A percentile compares a stretch with the other conserved stretches of the same genome.
phyloP scores from a whole-genome alignment of 2,113 vertebrate genomes.

The Perca schrenkii region DNA sequence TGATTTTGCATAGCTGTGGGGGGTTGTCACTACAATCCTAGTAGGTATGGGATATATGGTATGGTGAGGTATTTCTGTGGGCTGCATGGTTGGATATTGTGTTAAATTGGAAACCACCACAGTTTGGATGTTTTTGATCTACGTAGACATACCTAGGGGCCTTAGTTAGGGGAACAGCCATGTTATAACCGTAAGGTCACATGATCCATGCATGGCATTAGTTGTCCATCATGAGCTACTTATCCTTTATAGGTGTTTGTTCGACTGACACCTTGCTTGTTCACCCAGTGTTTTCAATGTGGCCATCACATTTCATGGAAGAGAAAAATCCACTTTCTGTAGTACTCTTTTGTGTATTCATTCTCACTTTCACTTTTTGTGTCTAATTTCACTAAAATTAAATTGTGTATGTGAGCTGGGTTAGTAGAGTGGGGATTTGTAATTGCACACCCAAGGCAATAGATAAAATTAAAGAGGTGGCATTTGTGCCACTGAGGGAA shows the following conservation, averaged over 20 bases:
- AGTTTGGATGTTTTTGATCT: slow-evolving; percentile 5
- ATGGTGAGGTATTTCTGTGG: not conserved
- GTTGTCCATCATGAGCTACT: slow-evolving; percentile 1
- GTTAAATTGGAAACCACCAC: slow-evolving; percentile 4
- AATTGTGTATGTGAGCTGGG: slow-evolving; percentile 30
- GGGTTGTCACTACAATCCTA: slow-evolving; percentile 49
- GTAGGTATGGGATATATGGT: slow-evolving; percentile 23
- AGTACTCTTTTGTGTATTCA: not conserved
- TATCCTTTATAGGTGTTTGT: not conserved
- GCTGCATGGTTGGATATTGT: slow-evolving; percentile 12
- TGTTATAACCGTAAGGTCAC: not conserved
- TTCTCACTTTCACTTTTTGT: slow-evolving; percentile 14
- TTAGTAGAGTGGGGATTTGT: slow-evolving; percentile 58
- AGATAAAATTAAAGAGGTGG: slow-evolving; percentile 37
- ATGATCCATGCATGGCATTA: not conserved
- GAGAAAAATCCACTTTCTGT: not conserved
- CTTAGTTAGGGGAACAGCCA: not conserved
- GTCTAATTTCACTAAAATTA: not conserved
- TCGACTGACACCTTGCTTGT: not conserved
- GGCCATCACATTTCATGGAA: not conserved
- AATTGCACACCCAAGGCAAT: slow-evolving; percentile 36
- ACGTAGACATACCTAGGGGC: not conserved
- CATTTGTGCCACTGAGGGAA: slow-evolving; percentile 28
- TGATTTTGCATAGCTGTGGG: slow-evolving; percentile 34
- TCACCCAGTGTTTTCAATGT: not conserved